Conservation (phyloP, 2,797 vertebrate genomes). For the Gambusia yucatana region DNA sequence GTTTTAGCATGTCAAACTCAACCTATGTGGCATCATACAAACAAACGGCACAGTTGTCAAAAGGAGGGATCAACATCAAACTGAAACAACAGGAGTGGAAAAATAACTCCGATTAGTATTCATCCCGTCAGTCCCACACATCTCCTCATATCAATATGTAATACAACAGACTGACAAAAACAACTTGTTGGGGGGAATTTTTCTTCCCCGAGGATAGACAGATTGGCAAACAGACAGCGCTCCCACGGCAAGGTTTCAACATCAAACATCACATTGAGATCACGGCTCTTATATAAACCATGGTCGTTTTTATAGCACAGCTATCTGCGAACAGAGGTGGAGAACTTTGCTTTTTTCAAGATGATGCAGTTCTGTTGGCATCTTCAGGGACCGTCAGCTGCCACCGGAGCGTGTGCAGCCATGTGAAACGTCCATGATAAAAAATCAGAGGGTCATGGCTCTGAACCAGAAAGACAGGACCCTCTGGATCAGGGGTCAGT, state of each 20-base stretch:
- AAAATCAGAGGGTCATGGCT: background rate
- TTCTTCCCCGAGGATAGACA: conserved; percentile 30
- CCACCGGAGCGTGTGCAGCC: background rate
- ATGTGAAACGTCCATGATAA: background rate
- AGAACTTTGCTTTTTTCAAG: background rate
- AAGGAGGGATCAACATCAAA: conserved; percentile 49
- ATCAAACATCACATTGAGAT: conserved; percentile 2
- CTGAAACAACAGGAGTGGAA: conserved; percentile 41
- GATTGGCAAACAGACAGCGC: conserved; percentile 29
- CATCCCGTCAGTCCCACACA: conserved; percentile 52
- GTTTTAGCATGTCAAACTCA: conserved; percentile 17
- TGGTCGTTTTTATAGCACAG: background rate
- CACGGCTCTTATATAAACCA: background rate
- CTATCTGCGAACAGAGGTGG: background rate
- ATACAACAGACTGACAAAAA: conserved; percentile 33
- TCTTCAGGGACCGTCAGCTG: background rate
- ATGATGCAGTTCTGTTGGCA: background rate
- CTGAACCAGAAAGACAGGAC: background rate
- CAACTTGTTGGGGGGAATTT: conserved; percentile 49
- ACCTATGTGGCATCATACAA: conserved; percentile 23
- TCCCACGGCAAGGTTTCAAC: background rate
- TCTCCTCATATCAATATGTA: conserved; percentile 55
- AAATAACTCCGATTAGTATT: conserved; percentile 61
- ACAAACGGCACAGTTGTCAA: conserved; percentile 38
- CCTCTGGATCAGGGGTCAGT: background rate